phyloP scores from a whole-genome alignment of 2,888 invertebrate genomes.

The Pterostichus madidus region DNA sequence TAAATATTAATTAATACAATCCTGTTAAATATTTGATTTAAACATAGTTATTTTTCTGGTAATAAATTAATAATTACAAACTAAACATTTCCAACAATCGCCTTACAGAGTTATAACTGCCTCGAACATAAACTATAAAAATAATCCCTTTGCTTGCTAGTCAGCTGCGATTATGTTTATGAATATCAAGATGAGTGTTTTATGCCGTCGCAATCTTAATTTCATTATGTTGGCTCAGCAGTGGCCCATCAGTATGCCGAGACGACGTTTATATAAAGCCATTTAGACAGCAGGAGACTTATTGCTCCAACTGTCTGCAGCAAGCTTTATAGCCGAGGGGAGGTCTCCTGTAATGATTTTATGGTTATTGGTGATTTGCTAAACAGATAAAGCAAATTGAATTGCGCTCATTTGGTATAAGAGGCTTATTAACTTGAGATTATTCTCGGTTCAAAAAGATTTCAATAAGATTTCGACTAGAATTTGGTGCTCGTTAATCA shows the following conservation, averaged over 20 bases:
- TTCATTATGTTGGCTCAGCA: conserved; percentile 30
- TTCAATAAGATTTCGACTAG: no score
- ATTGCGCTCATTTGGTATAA: conserved; percentile 20
- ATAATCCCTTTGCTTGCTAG: neutral
- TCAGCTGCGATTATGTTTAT: neutral
- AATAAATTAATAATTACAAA: no score
- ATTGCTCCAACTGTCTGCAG: conserved; percentile 8
- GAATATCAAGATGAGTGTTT: conserved; percentile 11
- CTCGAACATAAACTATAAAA: no score
- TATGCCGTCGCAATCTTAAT: conserved; percentile 41
- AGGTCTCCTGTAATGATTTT: conserved; percentile 37
- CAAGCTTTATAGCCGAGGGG: conserved; percentile 31
- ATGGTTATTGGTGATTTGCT: conserved; percentile 45
- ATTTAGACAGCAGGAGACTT: conserved; percentile 45
- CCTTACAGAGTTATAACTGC: no score
- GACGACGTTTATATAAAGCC: conserved; percentile 25
- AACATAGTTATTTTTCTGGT: no score
- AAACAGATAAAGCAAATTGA: conserved; percentile 14
- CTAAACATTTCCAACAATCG: no score
- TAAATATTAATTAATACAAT: no score
- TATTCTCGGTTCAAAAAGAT: neutral
- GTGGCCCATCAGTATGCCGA: conserved; percentile 14
- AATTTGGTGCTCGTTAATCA: neutral
- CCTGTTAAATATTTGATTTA: no score
- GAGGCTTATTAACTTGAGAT: neutral